Evolutionary conservation across 92 coral and sea anemone genomes (phyloP), one percentile per base, ranked within the genome.

Genomic region (Zoanthus sociatus): DNA sequence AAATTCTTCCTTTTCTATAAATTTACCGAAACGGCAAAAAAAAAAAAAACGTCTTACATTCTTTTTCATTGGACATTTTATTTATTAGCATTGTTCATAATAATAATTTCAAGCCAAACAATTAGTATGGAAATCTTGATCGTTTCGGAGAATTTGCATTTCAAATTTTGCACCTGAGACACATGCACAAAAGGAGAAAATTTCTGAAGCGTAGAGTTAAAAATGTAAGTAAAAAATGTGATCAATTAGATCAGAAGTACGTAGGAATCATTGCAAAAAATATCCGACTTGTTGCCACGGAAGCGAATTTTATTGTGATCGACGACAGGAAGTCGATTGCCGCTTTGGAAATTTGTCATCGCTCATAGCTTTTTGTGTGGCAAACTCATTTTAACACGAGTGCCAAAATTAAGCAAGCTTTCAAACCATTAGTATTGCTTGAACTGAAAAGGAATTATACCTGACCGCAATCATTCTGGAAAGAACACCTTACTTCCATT

Each of bases 91-190:
- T 66, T 81, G 85, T 66, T 44, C 60, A 13, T 45, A 42, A 9
- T 50, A 81, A 63, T 81, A 64, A 46, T 45, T 81, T 68, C 9
- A 64, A 20, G 76, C 85, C 60, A 47, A 13, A 81, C 44, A 46
- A 66, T 60, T 47, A 21, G 61, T 51, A 81, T 81, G 85, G 85
- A 67, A 81, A 81, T 81, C 75, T 81, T 46, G 61, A 60, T 81
- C 76, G 45, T 50, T 81, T 81, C 63, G 60, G 14, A 20, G 58
- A 81, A 81, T 81, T 81, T 81, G 85, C 73, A 81, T 81, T 81
- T 81, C 85, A 81, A 81, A 81, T 81, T 81, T 46, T 69, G 16
- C 63, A 81, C 75, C 73, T 26, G 85, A 81, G 70, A 13, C 42
- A 37, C 42, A 37, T 14, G 21, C 61, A 81, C 82, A 81, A 81